Base-by-base conservation (phyloP, 2,888 invertebrate genomes). In the Clistopyga incitator region DNA sequence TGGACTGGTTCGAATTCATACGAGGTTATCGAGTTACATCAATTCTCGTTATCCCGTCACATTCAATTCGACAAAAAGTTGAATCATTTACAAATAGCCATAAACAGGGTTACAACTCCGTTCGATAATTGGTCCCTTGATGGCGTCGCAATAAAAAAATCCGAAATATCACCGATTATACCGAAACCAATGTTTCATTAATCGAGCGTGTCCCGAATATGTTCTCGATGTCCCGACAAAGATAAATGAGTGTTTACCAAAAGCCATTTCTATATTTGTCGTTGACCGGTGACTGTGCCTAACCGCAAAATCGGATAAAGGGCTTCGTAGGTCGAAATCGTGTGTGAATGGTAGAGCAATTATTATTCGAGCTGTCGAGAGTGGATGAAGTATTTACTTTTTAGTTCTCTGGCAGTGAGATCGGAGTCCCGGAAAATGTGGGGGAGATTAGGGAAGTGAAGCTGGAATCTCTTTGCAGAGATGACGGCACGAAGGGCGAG, bases 401-500 rank as follows among this genome's bases (percentile, higher is more conserved):
- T 56, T 42, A 45, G 13, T 42, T 65, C 2, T 23, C 23, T 29
- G 6, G 8, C 34, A 10, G 15, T n/a, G 45, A 47, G 45, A n/a
- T n/a, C 6, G 20, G 1, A 45, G 47, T 50, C 45, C 13, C 42
- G 15, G 45, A 65, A 65, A 45, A 45, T 42, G 6, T 65, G 15
- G 45, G 45, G 65, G 23, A 38, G 1, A 23, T 65, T 65, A 10
- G 34, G 23, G 50, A 20, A 61, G 47, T 64, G 20, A 74, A 64
- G 34, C 50, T 29, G 61, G 29, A 74, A 61, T 47, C 20, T 50
- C 45, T 74, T 23, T 70, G 20, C 81, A 23, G 42, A 70, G 50
- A 61, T 34, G 54, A 50, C 38, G 25, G 54, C 8, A 18, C 38
- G 13, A 67, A 67, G 65, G 72, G 78, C 45, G 67, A 68, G 56